Conservation (phyloP, 2,888 invertebrate species). For the Drosophila tanythrix region DNA sequence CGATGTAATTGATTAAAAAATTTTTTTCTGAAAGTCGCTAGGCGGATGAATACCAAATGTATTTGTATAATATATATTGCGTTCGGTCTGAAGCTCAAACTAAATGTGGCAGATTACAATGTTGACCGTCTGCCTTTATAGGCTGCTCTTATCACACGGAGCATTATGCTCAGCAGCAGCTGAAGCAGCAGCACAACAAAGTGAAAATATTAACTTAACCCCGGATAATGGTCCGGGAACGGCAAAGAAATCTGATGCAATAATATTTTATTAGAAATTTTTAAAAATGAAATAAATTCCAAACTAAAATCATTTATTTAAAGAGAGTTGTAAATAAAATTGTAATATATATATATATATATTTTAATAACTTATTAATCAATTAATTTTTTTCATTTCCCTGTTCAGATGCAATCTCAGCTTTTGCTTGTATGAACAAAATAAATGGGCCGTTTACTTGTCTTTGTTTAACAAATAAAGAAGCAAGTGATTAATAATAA, state of each 20-base stretch:
- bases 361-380: not conserved
- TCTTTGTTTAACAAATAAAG: not conserved
- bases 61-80: conserved; percentile 28
- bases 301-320: not conserved
- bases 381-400: not conserved
- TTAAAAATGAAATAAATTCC: not conserved
- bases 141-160: conserved; percentile 58
- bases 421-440: not conserved
- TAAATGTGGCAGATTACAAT: conserved; percentile 28
- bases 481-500: not conserved
- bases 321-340: too few relatives aligned
- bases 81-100: conserved; percentile 20
- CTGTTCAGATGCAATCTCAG: not conserved
- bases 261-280: not conserved
- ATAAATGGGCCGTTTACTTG: not conserved
- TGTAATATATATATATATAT: too few relatives aligned
- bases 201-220: conserved; percentile 36
- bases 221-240: not conserved
- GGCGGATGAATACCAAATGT: conserved; percentile 36
- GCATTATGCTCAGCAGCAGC: conserved; percentile 18
- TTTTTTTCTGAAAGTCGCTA: conserved; percentile 17
- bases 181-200: conserved; percentile 52
- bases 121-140: conserved; percentile 63
- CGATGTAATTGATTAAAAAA: conserved; percentile 54
- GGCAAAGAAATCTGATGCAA: not conserved